Percentiles rank a stretch among this genome's conserved stretches.
These are phyloP conservation scores for Campoplex capitator DNA, from an alignment of 2,888 invertebrate genomes.

Conservation along the genomic window DNA sequence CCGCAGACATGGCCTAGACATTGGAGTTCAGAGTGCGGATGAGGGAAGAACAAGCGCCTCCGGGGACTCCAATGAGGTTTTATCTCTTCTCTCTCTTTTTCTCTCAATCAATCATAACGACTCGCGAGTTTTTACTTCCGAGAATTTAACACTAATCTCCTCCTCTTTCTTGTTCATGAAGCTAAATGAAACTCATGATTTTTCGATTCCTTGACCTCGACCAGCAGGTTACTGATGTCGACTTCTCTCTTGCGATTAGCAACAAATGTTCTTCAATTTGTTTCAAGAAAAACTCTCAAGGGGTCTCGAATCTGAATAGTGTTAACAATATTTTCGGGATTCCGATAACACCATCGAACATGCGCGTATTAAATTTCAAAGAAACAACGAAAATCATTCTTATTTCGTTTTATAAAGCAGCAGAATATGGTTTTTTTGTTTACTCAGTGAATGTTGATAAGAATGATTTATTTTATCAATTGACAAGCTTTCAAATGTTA, in stretches of 20 bases:
- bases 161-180: not conserved
- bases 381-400: too few species aligned
- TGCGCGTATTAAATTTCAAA: too few species aligned
- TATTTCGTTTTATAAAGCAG: too few species aligned
- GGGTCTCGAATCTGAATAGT: not conserved
- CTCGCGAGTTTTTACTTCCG: not conserved
- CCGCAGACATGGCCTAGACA: constrained; percentile 25
- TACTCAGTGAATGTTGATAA: too few species aligned
- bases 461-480: not conserved
- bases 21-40: constrained; percentile 11
- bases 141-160: constrained; percentile 22
- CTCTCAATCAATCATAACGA: not conserved
- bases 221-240: constrained; percentile 2
- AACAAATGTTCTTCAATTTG: constrained; percentile 3
- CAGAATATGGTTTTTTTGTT: too few species aligned
- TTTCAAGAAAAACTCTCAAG: not conserved
- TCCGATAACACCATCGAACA: not conserved
- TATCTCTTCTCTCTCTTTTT: not conserved
- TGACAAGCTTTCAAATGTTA: not conserved
- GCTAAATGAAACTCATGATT: not conserved
- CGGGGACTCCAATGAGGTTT: not conserved
- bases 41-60: not conserved
- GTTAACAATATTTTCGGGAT: not conserved
- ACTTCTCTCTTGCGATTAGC: not conserved
- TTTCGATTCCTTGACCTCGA: constrained; percentile 1